phyloP scores from a whole-genome alignment of 2,113 vertebrate species.

The Eonycteris spelaea region DNA sequence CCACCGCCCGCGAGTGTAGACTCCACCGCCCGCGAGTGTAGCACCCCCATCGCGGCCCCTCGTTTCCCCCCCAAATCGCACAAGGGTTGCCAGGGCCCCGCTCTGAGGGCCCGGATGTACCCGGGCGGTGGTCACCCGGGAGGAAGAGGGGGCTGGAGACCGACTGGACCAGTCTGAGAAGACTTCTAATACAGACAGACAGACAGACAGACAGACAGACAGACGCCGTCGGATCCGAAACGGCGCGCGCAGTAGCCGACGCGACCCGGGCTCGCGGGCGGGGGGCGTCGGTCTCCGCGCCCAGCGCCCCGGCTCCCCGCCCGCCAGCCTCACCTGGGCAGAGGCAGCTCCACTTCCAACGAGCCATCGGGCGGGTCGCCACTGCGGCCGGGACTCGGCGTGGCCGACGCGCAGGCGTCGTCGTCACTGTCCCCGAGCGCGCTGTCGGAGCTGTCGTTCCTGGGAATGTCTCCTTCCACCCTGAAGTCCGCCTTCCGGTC shows the following conservation, averaged over 20 bases:
- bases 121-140: neutral
- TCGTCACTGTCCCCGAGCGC: slow-evolving; percentile 89
- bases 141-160: neutral
- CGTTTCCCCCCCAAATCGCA: neutral
- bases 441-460: slow-evolving; percentile 89
- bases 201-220: no score
- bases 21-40: no score
- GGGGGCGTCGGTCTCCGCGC: no score
- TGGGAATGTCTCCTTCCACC: slow-evolving; percentile 83
- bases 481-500: slow-evolving; percentile 72
- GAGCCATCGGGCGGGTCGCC: slow-evolving; percentile 65
- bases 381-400: neutral
- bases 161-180: fast-evolving
- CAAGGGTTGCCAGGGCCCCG: neutral
- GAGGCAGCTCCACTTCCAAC: slow-evolving; percentile 86
- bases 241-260: no score
- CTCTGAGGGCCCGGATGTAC: neutral
- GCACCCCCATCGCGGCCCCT: neutral
- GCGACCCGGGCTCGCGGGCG: no score
- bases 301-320: no score
- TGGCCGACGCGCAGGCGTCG: slow-evolving; percentile 72
- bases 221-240: no score
- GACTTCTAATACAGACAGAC: neutral
- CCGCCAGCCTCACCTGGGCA: slow-evolving; percentile 83
- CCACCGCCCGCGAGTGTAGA: fast-evolving